These are phyloP conservation scores for Plebejus argus DNA, from an alignment of 2,888 invertebrate species.

Conservation along the genomic window DNA sequence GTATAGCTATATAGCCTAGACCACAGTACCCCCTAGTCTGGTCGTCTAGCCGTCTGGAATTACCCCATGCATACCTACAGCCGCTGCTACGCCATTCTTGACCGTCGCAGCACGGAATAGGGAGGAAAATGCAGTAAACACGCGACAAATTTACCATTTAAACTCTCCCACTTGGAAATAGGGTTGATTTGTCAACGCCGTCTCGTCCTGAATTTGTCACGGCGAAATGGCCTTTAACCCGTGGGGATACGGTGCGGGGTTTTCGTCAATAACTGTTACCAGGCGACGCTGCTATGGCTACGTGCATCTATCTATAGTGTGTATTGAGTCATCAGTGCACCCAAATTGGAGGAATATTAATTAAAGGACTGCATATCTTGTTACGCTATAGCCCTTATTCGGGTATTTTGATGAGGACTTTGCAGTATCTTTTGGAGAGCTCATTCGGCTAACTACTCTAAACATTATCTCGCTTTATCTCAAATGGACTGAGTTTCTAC, in stretches of 20 bases:
- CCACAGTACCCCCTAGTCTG: constrained; percentile 48
- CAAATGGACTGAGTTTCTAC: background rate
- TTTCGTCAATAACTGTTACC: constrained; percentile 39
- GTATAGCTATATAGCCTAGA: constrained; percentile 38
- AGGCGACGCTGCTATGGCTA: constrained; percentile 40
- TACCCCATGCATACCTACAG: constrained; percentile 42
- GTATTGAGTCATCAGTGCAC: constrained; percentile 42
- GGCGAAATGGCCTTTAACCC: constrained; percentile 36
- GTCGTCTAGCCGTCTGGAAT: constrained; percentile 50
- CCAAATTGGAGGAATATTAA: constrained; percentile 38
- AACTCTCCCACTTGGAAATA: constrained; percentile 35
- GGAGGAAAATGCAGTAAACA: constrained; percentile 39
- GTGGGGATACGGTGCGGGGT: constrained; percentile 27
- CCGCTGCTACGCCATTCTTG: constrained; percentile 32
- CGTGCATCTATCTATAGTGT: constrained; percentile 31
- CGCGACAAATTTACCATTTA: constrained; percentile 29
- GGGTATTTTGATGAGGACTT: constrained; percentile 15
- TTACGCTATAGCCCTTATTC: constrained; percentile 28
- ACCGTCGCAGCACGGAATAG: constrained; percentile 38
- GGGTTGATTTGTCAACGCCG: constrained; percentile 36
- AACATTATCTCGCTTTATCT: background rate
- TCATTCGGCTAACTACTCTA: background rate
- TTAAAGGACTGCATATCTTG: constrained; percentile 31
- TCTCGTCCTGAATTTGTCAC: constrained; percentile 22
- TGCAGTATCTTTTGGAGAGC: constrained; percentile 28